Percentiles rank a stretch among this genome's conserved stretches.
Evolutionary conservation across 1,140 invertebrate species (phyloP).

Genomic region (Drosophila albomicans): DNA sequence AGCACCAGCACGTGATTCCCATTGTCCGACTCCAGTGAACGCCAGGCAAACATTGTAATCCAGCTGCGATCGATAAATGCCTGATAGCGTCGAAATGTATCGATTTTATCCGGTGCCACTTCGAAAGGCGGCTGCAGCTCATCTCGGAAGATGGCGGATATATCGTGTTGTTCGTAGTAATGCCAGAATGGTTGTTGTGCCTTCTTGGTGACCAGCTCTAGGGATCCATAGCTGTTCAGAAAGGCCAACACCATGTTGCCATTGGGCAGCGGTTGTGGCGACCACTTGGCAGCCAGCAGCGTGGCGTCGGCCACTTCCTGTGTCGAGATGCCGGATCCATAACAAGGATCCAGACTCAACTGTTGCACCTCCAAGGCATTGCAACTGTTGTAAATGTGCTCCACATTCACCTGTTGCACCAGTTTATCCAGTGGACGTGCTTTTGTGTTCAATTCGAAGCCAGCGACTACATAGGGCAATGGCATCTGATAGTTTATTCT

Average conservation of each 20-base stretch:
- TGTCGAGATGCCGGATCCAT: conserved; percentile 43
- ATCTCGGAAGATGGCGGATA: conserved; percentile 44
- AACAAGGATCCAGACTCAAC: conserved; percentile 50
- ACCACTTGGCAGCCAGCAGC: conserved; percentile 30
- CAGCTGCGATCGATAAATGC: conserved; percentile 55
- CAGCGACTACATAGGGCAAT: conserved; percentile 48
- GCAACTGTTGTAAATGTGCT: conserved; percentile 44
- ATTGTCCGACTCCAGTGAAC: not conserved
- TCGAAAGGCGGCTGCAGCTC: conserved; percentile 32
- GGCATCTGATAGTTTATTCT: conserved; percentile 20
- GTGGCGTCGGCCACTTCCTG: conserved; percentile 34
- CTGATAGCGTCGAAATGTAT: conserved; percentile 48
- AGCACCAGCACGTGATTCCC: conserved; percentile 36
- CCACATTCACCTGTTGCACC: conserved; percentile 42
- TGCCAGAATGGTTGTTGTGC: conserved; percentile 32
- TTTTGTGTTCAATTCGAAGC: not conserved
- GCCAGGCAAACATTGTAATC: conserved; percentile 70
- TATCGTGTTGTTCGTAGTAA: conserved; percentile 1
- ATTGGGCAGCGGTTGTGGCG: conserved; percentile 33
- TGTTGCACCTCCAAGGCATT: conserved; percentile 62
- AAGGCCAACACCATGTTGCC: conserved; percentile 45
- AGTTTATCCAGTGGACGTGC: conserved; percentile 48
- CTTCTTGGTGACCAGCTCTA: conserved; percentile 47
- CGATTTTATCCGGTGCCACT: conserved; percentile 19
- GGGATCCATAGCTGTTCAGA: conserved; percentile 48